Base-by-base conservation (phyloP, 1,140 invertebrate genomes). In the Zophobas morio region DNA sequence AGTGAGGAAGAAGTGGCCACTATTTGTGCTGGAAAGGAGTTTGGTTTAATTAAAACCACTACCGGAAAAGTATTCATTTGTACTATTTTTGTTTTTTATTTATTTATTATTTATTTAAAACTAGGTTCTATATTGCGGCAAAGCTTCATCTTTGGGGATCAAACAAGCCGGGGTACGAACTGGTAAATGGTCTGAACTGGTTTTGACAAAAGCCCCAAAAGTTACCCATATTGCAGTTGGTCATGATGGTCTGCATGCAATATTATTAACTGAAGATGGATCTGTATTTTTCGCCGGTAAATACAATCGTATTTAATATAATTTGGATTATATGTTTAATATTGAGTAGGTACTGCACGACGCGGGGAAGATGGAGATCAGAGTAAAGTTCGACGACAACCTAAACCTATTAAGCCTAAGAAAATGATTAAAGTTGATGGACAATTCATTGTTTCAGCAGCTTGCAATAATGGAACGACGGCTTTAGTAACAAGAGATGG, bases 401-500 rank as follows among this genome's bases (percentile, higher is more conserved):
- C 95, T 0, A 98, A 98, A 88, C 93, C 96, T 2, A 92, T 94
- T 0, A 96, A 98, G 84, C 96, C 96, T 70, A 97, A 97, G 87
- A 97, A 95, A 87, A 96, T 98, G 88, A 91, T 93, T 56, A 96
- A 96, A 88, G 91, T 98, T 39, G 96, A 98, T 81, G 93, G 94
- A 0, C 93, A 96, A 82, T 90, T 92, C 82, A 92, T 98, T 6
- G 89, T 94, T 0, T 91, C 92, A 84, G 93, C 93, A 0, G 96
- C 96, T 1, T 98, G 96, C 84, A 99, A 98, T 86, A 97, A 97
- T 88, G 97, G 96, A 3, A 96, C 96, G 20, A 97, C 96, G 39
- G 97, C 96, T 35, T 90, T 99, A 49, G 93, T 99, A 0, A 97
- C 95, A 5, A 92, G 93, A 83, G 93, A 95, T 73, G 97, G 97